Percentiles rank a stretch among this genome's conserved stretches.
These are phyloP conservation scores for Pipra filicauda DNA, from an alignment of 2,113 vertebrate species.

Conservation along the genomic window DNA sequence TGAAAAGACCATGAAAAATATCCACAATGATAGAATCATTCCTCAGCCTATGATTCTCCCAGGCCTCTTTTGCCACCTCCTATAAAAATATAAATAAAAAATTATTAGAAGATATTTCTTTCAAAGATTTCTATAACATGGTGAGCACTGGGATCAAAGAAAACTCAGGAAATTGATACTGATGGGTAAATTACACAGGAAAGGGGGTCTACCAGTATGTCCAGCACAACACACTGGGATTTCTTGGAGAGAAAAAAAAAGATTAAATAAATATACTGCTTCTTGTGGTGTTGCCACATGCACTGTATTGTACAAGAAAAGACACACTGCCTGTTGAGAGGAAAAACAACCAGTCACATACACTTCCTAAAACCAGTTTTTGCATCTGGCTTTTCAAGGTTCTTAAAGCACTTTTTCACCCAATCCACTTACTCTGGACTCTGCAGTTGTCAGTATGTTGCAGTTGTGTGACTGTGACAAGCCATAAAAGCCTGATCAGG, in stretches of 20 bases:
- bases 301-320: background rate
- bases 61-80: conserved; percentile 97
- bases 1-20: conserved; percentile 99
- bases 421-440: background rate
- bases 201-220: background rate
- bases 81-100: conserved; percentile 64
- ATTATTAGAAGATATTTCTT: background rate
- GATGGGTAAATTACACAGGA: background rate
- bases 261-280: background rate
- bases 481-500: background rate
- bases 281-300: background rate
- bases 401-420: background rate
- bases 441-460: background rate
- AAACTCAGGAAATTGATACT: background rate
- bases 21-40: conserved; percentile 99
- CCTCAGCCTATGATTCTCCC: conserved; percentile 95
- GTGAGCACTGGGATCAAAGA: background rate
- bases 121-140: background rate
- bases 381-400: background rate
- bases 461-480: background rate
- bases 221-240: background rate
- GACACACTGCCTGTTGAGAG: background rate
- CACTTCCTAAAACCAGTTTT: background rate
- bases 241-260: background rate
- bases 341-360: background rate